phyloP scores from a whole-genome alignment of 2,888 invertebrate genomes.

The Xestia c-nigrum region DNA sequence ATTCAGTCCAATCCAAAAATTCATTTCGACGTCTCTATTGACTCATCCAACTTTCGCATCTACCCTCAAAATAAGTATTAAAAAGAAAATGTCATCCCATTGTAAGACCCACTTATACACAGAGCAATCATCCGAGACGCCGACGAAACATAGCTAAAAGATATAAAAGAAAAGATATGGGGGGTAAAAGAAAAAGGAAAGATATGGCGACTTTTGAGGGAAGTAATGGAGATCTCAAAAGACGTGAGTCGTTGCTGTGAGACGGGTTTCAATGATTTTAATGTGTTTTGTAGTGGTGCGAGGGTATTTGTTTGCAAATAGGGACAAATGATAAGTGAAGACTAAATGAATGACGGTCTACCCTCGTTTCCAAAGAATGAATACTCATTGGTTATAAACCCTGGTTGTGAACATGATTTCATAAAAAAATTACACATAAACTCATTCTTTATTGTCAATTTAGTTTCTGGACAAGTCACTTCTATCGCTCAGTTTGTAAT shows the following conservation, averaged over 20 bases:
- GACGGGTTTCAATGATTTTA: constrained; percentile 54
- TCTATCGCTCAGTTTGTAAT: not conserved
- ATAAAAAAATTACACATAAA: not conserved
- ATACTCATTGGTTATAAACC: not conserved
- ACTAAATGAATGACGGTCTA: not conserved
- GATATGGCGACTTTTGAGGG: constrained; percentile 64
- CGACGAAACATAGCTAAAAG: constrained; percentile 71
- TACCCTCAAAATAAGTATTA: constrained; percentile 76
- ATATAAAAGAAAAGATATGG: constrained; percentile 74
- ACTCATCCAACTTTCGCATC: constrained; percentile 48
- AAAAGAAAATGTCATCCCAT: constrained; percentile 80
- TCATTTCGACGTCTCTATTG: constrained; percentile 47
- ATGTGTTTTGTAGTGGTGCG: constrained; percentile 39
- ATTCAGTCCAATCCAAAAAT: constrained; percentile 48
- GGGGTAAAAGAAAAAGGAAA: constrained; percentile 67
- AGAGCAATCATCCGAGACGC: constrained; percentile 82
- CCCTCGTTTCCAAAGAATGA: not conserved
- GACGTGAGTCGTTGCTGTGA: constrained; percentile 51
- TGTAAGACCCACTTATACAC: constrained; percentile 76
- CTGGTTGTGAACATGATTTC: not conserved
- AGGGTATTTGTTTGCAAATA: not conserved
- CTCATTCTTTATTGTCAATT: not conserved
- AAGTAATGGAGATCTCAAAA: constrained; percentile 70
- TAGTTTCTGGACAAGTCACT: not conserved
- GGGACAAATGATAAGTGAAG: not conserved